These are phyloP conservation scores for Penaeus chinensis DNA, from an alignment of 1,140 invertebrate species.

Conservation along the genomic window DNA sequence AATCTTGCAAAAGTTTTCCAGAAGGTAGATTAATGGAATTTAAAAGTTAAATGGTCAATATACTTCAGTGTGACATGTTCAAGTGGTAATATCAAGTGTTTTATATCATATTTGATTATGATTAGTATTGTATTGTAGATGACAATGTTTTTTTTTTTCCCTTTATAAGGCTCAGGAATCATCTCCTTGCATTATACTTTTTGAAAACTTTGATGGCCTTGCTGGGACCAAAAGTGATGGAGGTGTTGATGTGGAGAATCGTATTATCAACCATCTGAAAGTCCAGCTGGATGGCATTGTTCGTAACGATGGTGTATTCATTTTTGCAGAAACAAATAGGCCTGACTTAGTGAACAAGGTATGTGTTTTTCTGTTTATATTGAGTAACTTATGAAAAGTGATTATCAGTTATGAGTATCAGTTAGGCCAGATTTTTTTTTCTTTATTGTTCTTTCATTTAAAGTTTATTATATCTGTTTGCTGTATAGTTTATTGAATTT, in stretches of 20 bases:
- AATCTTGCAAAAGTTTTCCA: slow-evolving; percentile 56
- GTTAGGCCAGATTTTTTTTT: too few species aligned
- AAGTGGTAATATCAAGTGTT: not conserved
- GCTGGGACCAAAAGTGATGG: slow-evolving; percentile 48
- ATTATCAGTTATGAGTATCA: too few species aligned
- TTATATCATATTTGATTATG: not conserved
- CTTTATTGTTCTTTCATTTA: too few species aligned
- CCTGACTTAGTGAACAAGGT: slow-evolving; percentile 60
- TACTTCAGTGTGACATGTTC: not conserved
- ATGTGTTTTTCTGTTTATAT: not conserved
- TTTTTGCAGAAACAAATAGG: slow-evolving; percentile 60
- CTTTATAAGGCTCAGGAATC: slow-evolving; percentile 47
- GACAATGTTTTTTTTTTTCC: not conserved
- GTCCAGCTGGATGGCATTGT: slow-evolving; percentile 59
- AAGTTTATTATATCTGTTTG: too few species aligned
- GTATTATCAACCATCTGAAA: slow-evolving; percentile 60
- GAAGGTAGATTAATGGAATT: slow-evolving; percentile 36
- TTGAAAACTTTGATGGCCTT: slow-evolving; percentile 60
- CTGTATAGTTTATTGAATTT: too few species aligned
- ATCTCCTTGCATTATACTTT: slow-evolving; percentile 60
- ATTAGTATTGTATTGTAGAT: not conserved
- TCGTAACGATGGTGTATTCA: slow-evolving; percentile 39
- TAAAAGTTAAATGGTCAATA: not conserved
- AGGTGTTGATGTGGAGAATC: slow-evolving; percentile 48
- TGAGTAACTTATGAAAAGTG: not conserved